Evolutionary conservation across 2,888 invertebrate genomes (phyloP).

Genomic region (Sturmia bella): DNA sequence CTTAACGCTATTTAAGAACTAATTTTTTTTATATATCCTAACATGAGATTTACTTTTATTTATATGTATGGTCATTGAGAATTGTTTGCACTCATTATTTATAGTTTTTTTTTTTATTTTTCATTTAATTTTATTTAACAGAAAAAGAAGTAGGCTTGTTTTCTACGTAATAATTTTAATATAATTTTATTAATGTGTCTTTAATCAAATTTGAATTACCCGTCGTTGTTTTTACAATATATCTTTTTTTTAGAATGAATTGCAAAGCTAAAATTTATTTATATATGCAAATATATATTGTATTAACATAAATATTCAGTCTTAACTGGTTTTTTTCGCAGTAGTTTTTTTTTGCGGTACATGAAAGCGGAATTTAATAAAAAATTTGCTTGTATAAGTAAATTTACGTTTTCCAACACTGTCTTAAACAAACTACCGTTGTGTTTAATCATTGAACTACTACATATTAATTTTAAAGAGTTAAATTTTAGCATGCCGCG

Average conservation of each 20-base stretch:
- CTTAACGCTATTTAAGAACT: conserved; percentile 41
- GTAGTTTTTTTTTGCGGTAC: no score
- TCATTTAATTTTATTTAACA: conserved; percentile 40
- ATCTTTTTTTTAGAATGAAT: conserved; percentile 63
- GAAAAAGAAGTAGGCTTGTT: conserved; percentile 50
- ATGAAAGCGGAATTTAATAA: no score
- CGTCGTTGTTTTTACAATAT: conserved; percentile 59
- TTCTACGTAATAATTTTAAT: conserved; percentile 59
- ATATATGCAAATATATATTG: conserved; percentile 35
- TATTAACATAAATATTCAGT: background rate
- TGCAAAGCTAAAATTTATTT: conserved; percentile 57
- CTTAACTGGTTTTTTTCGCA: no score
- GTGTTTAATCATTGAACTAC: no score
- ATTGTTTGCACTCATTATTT: conserved; percentile 64
- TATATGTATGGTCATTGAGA: conserved; percentile 50
- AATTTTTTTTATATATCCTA: conserved; percentile 48
- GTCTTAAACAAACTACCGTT: no score
- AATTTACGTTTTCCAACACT: no score
- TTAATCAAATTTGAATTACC: conserved; percentile 64
- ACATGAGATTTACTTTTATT: conserved; percentile 55
- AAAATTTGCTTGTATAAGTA: no score
- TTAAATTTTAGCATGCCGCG: no score
- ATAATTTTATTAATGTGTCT: conserved; percentile 55
- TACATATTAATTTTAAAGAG: no score
- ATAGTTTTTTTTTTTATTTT: conserved; percentile 46